Percentiles rank a stretch among this genome's conserved stretches.
phyloP scores from a whole-genome alignment of 1,140 invertebrate genomes.

The Meteorus sp. region DNA sequence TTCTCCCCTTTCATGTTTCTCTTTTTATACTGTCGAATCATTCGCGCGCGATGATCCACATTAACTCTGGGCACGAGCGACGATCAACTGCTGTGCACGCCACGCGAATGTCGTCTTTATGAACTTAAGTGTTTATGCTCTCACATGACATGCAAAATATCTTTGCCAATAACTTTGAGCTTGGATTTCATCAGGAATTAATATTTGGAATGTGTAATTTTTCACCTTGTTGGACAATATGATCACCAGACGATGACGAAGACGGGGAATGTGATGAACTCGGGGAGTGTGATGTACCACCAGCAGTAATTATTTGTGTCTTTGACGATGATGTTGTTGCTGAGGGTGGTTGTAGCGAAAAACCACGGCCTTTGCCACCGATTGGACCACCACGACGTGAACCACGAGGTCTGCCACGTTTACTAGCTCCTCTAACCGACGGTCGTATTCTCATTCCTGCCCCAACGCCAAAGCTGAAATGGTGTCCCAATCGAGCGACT shows the following conservation, averaged over 20 bases:
- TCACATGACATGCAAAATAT: not conserved
- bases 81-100: not conserved
- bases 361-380: constrained; percentile 48
- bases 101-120: not conserved
- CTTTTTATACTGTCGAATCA: constrained; percentile 1
- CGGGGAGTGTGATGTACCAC: constrained; percentile 30
- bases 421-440: constrained; percentile 63
- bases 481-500: constrained; percentile 41
- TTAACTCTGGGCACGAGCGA: constrained; percentile 18
- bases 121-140: constrained; percentile 3
- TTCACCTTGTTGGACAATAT: constrained; percentile 42
- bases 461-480: constrained; percentile 40
- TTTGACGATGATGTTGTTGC: too few species aligned
- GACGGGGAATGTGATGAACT: constrained; percentile 34
- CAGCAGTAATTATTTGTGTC: too few species aligned
- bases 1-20: constrained; percentile 6
- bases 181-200: constrained; percentile 5
- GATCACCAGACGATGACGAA: constrained; percentile 29
- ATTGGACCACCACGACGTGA: constrained; percentile 61
- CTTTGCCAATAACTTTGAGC: not conserved
- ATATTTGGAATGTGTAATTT: not conserved
- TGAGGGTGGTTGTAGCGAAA: constrained; percentile 39
- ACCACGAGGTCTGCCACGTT: constrained; percentile 70
- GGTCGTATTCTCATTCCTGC: constrained; percentile 57
- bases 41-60: constrained; percentile 17